Base-by-base conservation (phyloP, 2,113 vertebrate species). In the Misgurnus mizolepis region DNA sequence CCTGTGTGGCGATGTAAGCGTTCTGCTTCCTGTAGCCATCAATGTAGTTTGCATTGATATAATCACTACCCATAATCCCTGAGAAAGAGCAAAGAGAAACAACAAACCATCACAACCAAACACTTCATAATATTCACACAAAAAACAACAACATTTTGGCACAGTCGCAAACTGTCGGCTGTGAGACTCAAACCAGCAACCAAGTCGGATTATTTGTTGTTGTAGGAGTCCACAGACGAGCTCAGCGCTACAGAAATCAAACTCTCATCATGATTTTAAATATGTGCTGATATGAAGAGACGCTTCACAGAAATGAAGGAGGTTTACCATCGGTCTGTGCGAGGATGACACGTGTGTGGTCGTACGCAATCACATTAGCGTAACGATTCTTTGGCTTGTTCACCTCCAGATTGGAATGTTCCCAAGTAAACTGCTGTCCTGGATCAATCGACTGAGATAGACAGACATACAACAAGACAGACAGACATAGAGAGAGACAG, bases 341-440 rank as follows among this genome's bases (percentile, higher is more conserved):
- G 82, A 99, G 93, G 86, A 98, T 93, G 85, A 99, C 96, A 0
- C 97, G 94, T 0, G 97, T 98, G 83, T 98, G 97, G 91, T 99
- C 97, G 1, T 99, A 99, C 3, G 97, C 97, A 0, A 99, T 98
- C 76, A 99, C 97, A 3, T 99, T 99, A 0, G 97, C 97, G 0
- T 99, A 99, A 70, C 97, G 96, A 90, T 99, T 99, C 85, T 99
- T 99, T 74, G 96, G 95, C 80, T 99, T 99, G 94, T 99, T 99
- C 80, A 97, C 96, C 56, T 99, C 97, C 47, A 99, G 94, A 92
- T 99, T 99, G 9, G 97, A 99, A 69, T 98, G 95, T 49, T 99
- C 97, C 97, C 97, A 99, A 0, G 96, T 98, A 91, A 98, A 99
- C 92, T 99, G 97, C 93, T 99, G 97, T 40, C 97, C 95, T 0